Base-by-base conservation (phyloP, 2,113 vertebrate species). In the Fregetta grallaria region DNA sequence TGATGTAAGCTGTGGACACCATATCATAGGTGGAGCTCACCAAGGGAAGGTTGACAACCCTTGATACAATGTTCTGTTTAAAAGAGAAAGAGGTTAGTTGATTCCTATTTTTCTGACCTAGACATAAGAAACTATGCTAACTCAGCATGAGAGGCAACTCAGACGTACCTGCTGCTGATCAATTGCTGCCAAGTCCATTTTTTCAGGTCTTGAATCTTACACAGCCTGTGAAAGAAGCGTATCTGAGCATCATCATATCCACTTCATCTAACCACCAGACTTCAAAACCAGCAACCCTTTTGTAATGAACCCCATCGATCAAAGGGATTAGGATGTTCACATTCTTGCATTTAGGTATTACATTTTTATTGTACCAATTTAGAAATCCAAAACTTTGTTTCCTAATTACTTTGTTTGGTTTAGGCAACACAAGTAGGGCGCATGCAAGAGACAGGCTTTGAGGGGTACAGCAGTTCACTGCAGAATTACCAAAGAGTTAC, bases 1-100 rank as follows among this genome's bases (percentile, higher is more conserved):
- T 96, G 25, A 78, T 25, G 29, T 99, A 99, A 40, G 98, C 95
- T 5, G 97, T 94, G 7, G 98, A 98, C 49, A 99, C 96, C 18
- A 98, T 97, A n/a, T 97, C 96, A 20, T 97, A 99, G 2, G 99
- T 98, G 26, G 98, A 99, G 96, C 97, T 98, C 86, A 99, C 98
- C 95, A 99, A 78, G 10, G 99, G 99, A 58, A 99, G 97, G 86
- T 88, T 98, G 58, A 96, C 97, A 77, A 99, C 95, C 84, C 99
- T 97, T 0, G 94, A 98, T 49, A 99, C 95, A 72, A 98, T 98
- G 50, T 97, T 98, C 97, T 98, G 96, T 76, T 95, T 63, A 91
- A 96, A 86, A 76, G 50, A 96, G 30, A 90, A 84, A 38, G 13
- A 14, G 4, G 16, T 89, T 18, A 40, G 8, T 62, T 29, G 11